Evolutionary conservation across 2,888 invertebrate species (phyloP).

Genomic region (Caenorhabditis zanzibari): DNA sequence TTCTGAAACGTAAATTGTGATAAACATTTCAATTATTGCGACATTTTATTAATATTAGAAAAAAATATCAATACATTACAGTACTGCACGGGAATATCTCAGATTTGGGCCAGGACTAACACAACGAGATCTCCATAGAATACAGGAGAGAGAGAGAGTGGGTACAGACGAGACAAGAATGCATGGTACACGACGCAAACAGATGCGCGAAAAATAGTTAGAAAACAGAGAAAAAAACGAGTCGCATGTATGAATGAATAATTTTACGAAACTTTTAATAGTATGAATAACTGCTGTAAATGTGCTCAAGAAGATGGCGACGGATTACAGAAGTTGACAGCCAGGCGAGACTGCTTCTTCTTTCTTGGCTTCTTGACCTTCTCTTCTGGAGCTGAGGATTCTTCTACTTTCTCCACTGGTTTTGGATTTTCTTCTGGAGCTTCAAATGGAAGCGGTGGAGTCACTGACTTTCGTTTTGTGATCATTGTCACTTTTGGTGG

Average conservation of each 20-base stretch:
- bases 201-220: not conserved
- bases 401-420: not conserved
- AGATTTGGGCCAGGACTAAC: not conserved
- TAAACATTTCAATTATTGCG: constrained; percentile 9
- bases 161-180: constrained; percentile 4
- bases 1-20: constrained; percentile 4
- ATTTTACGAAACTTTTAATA: not conserved
- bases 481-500: constrained; percentile 47
- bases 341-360: constrained; percentile 62
- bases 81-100: constrained; percentile 4
- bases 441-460: constrained; percentile 1
- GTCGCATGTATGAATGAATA: constrained; percentile 12
- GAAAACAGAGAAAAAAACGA: not conserved
- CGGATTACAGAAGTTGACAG: constrained; percentile 38
- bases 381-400: not conserved
- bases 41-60: constrained; percentile 3
- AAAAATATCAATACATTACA: not conserved
- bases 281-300: not conserved
- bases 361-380: constrained; percentile 41
- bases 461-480: not conserved
- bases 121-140: not conserved
- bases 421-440: constrained; percentile 9
- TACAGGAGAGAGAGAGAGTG: not conserved
- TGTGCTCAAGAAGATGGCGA: constrained; percentile 17
- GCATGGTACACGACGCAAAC: constrained; percentile 14